Evolutionary conservation across 2,888 invertebrate genomes (phyloP), one percentile per base, ranked within the genome.

Genomic region (Syrphus vitripennis): DNA sequence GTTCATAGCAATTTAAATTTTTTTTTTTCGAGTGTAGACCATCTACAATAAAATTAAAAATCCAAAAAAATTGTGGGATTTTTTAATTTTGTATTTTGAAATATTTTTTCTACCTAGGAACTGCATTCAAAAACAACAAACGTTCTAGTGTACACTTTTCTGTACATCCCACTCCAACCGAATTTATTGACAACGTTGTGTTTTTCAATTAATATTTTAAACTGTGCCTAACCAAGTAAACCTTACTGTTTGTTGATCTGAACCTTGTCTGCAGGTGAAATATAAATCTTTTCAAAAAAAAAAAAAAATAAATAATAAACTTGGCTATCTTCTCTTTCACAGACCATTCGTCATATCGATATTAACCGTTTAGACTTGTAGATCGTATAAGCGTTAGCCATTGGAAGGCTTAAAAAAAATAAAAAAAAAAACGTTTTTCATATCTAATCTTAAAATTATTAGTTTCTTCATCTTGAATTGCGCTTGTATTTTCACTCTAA

Each of bases 381-480:
- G 55, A 67, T 55, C 14, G 21, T 37, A n/a, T 26, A 29, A 45
- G 50, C 48, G 57, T 40, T 76, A 31, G 42, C 48, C 14, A 34
- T 65, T 29, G 26, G 34, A 42, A 24, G 34, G 21, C n/a, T 57
- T 31, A 12, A 19, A 57, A 10, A 4, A 29, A 7, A n/a, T 7
- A 53, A 26, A 53, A 55, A 3, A 59, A 45, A 65, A 61, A 24
- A 70, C 31, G 42, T 31, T 31, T 70, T 70, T 48, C n/a, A n/a
- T 53, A 59, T 71, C 72, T 79, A 74, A 78, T 79, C 79, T 53
- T 29, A 29, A 70, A 70, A 80, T 80, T n/a, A n/a, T n/a, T 80
- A 59, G 45, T 70, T 75, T 67, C 50, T 79, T 75, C 42, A 59
- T 42, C 31, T 59, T 37, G 26, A 24, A 63, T 34, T 40, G 63